Conservation (phyloP, 23 tunicate species). For the Styela clava region DNA sequence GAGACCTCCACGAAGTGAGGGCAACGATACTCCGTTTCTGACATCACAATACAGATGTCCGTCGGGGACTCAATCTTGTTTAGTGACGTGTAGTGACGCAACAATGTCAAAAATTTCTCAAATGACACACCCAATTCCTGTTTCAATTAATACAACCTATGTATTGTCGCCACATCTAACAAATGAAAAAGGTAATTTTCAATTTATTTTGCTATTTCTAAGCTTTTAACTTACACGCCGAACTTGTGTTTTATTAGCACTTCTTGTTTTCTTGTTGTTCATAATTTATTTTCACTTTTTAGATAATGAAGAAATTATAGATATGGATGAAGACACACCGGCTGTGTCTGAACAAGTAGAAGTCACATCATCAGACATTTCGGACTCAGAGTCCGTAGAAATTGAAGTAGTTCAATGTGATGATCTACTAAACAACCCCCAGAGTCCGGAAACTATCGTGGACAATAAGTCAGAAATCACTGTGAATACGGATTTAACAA, state of each 20-base stretch:
- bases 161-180: slow-evolving; percentile 49
- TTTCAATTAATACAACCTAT: slow-evolving; percentile 71
- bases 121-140: slow-evolving; percentile 69
- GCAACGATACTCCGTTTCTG: slow-evolving; percentile 14
- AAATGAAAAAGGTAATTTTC: not conserved
- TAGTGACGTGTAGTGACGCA: slow-evolving; percentile 63
- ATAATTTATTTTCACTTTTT: too few species aligned
- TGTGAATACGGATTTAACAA: not conserved
- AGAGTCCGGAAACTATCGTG: slow-evolving; percentile 10
- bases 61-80: slow-evolving; percentile 57
- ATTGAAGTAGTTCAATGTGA: slow-evolving; percentile 16
- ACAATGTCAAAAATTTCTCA: slow-evolving; percentile 74
- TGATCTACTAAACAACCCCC: slow-evolving; percentile 15
- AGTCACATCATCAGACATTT: slow-evolving; percentile 17
- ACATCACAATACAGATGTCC: slow-evolving; percentile 38
- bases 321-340: slow-evolving; percentile 17
- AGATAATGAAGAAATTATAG: slow-evolving; percentile 8
- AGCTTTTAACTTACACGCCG: not conserved
- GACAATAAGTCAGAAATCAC: not conserved
- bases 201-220: not conserved
- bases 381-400: slow-evolving; percentile 12
- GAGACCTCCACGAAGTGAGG: slow-evolving; percentile 31
- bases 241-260: not conserved
- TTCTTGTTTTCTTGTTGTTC: not conserved
- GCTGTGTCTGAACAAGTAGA: slow-evolving; percentile 28